These are phyloP conservation scores for Cyrtorhinus lividipennis DNA, from an alignment of 1,140 invertebrate genomes.

Conservation along the genomic window DNA sequence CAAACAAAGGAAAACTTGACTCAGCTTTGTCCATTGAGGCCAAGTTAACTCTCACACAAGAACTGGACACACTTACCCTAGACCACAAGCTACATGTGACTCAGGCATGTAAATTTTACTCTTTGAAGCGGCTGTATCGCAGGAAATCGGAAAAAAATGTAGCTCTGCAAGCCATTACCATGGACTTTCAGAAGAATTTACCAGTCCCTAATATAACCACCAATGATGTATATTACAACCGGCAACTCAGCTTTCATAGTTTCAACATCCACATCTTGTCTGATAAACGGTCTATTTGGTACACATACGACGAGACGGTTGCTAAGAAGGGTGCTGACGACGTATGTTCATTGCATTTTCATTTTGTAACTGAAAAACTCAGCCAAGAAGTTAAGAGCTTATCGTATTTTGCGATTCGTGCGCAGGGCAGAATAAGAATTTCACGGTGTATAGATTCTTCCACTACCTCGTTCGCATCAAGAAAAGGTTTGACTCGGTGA, in stretches of 20 bases:
- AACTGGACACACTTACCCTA: background rate
- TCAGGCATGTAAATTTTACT: background rate
- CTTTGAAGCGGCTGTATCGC: background rate
- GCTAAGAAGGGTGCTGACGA: conserved; percentile 5
- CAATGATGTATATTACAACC: too few species aligned
- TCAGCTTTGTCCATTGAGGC: too few species aligned
- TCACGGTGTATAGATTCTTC: conserved; percentile 1
- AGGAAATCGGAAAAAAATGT: background rate
- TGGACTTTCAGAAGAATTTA: background rate
- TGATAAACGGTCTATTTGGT: background rate
- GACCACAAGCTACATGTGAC: background rate
- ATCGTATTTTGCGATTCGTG: conserved; percentile 10
- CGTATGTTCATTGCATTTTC: background rate
- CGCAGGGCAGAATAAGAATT: conserved; percentile 7
- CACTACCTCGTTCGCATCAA: background rate
- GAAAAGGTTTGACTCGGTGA: background rate
- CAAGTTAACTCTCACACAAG: background rate
- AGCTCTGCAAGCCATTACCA: background rate
- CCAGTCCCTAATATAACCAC: too few species aligned
- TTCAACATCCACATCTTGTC: background rate
- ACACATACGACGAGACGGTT: background rate
- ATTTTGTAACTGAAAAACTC: background rate
- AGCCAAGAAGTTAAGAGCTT: background rate
- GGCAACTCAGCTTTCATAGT: too few species aligned
- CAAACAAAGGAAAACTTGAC: background rate